Conservation (phyloP, 1,140 invertebrate species). For the Drosophila pandora region DNA sequence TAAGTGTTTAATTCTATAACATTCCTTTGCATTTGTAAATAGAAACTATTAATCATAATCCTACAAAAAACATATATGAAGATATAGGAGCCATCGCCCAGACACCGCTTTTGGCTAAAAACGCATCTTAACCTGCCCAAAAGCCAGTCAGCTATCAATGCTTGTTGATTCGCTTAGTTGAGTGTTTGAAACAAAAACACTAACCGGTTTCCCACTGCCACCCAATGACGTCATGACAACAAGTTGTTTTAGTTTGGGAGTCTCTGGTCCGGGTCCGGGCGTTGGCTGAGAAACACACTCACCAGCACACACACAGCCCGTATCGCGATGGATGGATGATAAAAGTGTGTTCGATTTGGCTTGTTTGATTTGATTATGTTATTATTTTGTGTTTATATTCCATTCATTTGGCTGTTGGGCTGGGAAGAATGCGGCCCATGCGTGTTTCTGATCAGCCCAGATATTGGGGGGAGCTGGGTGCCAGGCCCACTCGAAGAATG, state of each 20-base stretch:
- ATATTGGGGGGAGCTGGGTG: neutral
- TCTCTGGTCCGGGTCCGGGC: conserved; percentile 35
- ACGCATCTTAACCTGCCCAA: conserved; percentile 31
- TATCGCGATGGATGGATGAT: conserved; percentile 26
- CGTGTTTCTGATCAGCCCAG: conserved; percentile 37
- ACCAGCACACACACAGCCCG: conserved; percentile 7
- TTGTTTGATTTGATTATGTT: conserved; percentile 73
- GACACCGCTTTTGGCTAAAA: conserved; percentile 9
- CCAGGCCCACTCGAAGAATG: conserved; percentile 23
- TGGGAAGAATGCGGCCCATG: conserved; percentile 39
- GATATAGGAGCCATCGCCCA: neutral
- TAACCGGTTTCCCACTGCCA: conserved; percentile 63
- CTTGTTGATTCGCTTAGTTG: conserved; percentile 25
- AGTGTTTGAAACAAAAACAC: conserved; percentile 38
- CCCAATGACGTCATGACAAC: conserved; percentile 74
- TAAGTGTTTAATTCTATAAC: neutral
- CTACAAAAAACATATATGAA: no score
- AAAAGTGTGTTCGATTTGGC: conserved; percentile 54
- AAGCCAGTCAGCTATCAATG: conserved; percentile 32
- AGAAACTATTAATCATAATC: neutral
- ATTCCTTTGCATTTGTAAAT: neutral
- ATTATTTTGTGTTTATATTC: conserved; percentile 73
- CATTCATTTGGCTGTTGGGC: conserved; percentile 45
- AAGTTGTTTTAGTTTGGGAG: conserved; percentile 46
- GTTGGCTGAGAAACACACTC: conserved; percentile 50